phyloP scores from a whole-genome alignment of 2,113 vertebrate genomes.

The Coregonus clupeaformis region DNA sequence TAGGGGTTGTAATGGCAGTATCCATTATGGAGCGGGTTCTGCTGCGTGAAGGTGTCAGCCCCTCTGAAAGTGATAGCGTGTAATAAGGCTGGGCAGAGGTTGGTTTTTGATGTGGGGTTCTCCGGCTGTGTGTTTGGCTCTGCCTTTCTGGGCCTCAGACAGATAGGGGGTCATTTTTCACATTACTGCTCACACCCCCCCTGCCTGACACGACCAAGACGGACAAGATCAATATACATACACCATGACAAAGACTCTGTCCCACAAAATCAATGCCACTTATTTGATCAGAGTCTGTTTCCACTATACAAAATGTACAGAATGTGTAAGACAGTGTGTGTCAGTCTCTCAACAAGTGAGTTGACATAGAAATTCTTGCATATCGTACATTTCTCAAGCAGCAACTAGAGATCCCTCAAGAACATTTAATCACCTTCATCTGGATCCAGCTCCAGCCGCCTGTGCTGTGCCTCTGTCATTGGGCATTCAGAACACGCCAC shows the following conservation, averaged over 20 bases:
- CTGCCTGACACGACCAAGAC: slow-evolving; percentile 56
- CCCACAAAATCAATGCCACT: slow-evolving; percentile 42
- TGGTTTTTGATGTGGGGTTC: slow-evolving; percentile 27
- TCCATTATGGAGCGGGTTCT: slow-evolving; percentile 24
- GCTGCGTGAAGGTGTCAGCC: slow-evolving; percentile 2
- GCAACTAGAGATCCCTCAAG: slow-evolving; percentile 19
- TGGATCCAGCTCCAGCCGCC: slow-evolving; percentile 22
- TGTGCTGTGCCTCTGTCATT: slow-evolving; percentile 39
- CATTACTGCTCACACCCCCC: slow-evolving; percentile 41
- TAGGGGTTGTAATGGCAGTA: slow-evolving; percentile 11
- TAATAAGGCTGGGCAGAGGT: slow-evolving; percentile 33
- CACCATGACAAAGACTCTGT: too few species aligned
- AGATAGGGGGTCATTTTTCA: slow-evolving; percentile 59
- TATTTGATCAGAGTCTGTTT: slow-evolving; percentile 60
- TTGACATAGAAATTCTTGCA: too few species aligned
- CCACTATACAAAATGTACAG: background rate
- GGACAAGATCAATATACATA: slow-evolving; percentile 55
- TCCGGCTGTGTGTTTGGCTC: slow-evolving; percentile 41
- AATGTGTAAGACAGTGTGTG: too few species aligned
- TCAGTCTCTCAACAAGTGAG: too few species aligned
- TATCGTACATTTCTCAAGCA: too few species aligned
- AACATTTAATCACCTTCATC: slow-evolving; percentile 23
- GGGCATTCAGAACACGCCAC: slow-evolving; percentile 44
- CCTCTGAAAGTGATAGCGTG: slow-evolving; percentile 37
- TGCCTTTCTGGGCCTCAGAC: slow-evolving; percentile 27